These are phyloP conservation scores for Catocala fraxini DNA, from an alignment of 2,888 invertebrate species.

Conservation along the genomic window DNA sequence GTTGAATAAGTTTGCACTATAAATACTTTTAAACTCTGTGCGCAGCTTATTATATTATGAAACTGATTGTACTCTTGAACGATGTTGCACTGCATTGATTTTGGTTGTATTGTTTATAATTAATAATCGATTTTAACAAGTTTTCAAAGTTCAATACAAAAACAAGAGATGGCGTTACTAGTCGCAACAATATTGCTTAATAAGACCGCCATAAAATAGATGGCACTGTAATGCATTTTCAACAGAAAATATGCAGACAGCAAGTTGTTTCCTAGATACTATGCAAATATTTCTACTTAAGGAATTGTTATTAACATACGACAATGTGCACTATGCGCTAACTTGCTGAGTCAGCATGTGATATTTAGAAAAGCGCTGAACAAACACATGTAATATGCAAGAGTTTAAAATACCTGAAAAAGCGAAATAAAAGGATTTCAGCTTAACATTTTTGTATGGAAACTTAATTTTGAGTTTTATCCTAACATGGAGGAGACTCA, in stretches of 20 bases:
- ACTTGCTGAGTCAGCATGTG: conserved; percentile 5
- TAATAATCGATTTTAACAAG: too few species aligned
- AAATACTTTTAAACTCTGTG: too few species aligned
- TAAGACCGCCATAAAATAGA: neutral
- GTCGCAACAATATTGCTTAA: neutral
- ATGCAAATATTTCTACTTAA: conserved; percentile 3
- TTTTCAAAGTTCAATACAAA: neutral
- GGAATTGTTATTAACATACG: conserved; percentile 5
- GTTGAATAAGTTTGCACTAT: too few species aligned
- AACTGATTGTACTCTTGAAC: too few species aligned
- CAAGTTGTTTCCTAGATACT: neutral
- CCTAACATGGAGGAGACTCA: conserved; percentile 1
- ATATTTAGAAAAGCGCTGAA: conserved; percentile 25
- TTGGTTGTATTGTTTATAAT: too few species aligned
- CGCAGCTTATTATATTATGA: too few species aligned
- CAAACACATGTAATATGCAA: conserved; percentile 32
- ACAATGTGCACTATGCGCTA: conserved; percentile 11
- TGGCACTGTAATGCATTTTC: conserved; percentile 4
- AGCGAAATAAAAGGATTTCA: conserved; percentile 17
- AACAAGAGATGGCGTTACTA: neutral
- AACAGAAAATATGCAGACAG: neutral
- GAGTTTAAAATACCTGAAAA: conserved; percentile 28
- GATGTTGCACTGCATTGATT: too few species aligned
- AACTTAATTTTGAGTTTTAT: conserved; percentile 29
- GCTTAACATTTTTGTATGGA: conserved; percentile 12